These are phyloP conservation scores for Apostichopus parvimensis DNA, from an alignment of 35 echinoderm and acorn worm genomes.

Conservation along the genomic window DNA sequence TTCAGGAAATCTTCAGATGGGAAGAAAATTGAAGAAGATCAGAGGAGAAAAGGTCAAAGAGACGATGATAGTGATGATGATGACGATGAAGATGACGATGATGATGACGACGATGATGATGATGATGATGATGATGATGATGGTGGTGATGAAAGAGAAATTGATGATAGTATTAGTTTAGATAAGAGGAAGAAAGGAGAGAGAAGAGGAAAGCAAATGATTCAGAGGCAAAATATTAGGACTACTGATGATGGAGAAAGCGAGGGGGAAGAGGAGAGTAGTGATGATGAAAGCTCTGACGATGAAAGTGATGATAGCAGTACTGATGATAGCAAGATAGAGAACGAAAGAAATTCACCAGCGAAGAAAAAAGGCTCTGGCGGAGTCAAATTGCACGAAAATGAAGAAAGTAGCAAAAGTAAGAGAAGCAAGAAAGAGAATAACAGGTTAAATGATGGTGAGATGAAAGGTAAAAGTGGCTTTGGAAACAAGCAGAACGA, in stretches of 20 bases:
- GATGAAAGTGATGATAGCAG: slow-evolving; percentile 15
- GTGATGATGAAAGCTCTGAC: not conserved
- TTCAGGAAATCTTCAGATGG: not conserved
- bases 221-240: slow-evolving; percentile 7
- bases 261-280: slow-evolving; percentile 58
- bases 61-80: slow-evolving; percentile 27
- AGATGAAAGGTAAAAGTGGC: not conserved
- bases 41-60: not conserved
- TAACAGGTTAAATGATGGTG: not conserved
- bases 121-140: too few species aligned
- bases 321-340: slow-evolving; percentile 34
- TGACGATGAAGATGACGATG: slow-evolving; percentile 36
- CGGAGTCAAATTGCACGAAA: not conserved
- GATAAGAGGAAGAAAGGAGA: not conserved
- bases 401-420: too few species aligned
- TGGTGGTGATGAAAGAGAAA: slow-evolving; percentile 22
- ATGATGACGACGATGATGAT: slow-evolving; percentile 24
- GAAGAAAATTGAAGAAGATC: not conserved
- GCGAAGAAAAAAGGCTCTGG: not conserved
- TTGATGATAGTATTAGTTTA: not conserved
- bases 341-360: not conserved
- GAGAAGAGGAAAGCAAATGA: slow-evolving; percentile 18
- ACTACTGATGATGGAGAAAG: not conserved
- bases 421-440: not conserved
- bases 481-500: not conserved